phyloP scores from a whole-genome alignment of 2,888 invertebrate species.

The Eumerus sabulonum region DNA sequence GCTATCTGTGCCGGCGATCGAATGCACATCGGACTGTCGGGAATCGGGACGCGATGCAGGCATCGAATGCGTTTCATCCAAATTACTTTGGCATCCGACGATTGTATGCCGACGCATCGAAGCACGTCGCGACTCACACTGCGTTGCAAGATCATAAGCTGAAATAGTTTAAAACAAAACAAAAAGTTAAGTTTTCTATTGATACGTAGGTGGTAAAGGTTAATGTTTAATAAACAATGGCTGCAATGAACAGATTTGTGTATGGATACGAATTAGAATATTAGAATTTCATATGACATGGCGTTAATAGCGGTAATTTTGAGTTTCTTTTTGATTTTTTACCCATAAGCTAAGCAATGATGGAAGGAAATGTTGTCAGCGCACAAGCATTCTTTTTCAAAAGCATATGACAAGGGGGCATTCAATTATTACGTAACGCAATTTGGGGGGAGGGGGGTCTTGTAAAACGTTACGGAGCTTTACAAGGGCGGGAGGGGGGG shows the following conservation, averaged over 20 bases:
- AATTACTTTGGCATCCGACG: constrained; percentile 81
- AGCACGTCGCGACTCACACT: constrained; percentile 86
- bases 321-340: constrained; percentile 11
- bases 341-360: constrained; percentile 40
- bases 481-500: too few relatives aligned
- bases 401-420: constrained; percentile 23
- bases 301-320: constrained; percentile 32
- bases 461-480: too few relatives aligned
- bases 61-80: constrained; percentile 79
- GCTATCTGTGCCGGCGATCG: constrained; percentile 66
- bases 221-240: too few relatives aligned
- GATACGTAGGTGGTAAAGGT: too few relatives aligned
- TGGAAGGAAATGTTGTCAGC: constrained; percentile 22
- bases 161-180: too few relatives aligned
- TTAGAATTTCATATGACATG: constrained; percentile 8
- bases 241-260: too few relatives aligned
- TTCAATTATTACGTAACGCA: too few relatives aligned
- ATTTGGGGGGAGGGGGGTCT: too few relatives aligned
- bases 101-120: constrained; percentile 85
- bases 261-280: too few relatives aligned
- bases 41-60: constrained; percentile 86
- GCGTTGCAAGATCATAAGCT: constrained; percentile 91
- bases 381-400: constrained; percentile 16
- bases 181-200: too few relatives aligned
- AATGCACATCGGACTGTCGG: constrained; percentile 80